These are phyloP conservation scores for Rhinoraja longicauda DNA, from an alignment of 2,797 vertebrate genomes.

Conservation along the genomic window DNA sequence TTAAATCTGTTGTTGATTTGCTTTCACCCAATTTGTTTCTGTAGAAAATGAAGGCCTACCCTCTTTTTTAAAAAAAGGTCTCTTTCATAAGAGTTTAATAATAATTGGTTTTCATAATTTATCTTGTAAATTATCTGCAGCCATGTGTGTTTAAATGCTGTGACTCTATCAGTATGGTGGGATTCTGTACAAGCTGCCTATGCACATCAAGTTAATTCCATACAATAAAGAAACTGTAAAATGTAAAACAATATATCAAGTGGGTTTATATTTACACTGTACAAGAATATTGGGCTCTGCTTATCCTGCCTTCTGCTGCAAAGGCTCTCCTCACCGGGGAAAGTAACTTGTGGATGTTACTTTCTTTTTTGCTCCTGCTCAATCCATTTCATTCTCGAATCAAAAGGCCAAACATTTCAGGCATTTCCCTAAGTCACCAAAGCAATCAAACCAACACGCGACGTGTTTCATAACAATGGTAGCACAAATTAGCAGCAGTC, in stretches of 20 bases:
- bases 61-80: no score
- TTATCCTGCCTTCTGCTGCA: not conserved
- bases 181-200: not conserved
- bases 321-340: not conserved
- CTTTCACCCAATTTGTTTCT: not conserved
- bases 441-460: not conserved
- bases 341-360: not conserved
- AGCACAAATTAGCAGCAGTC: not conserved
- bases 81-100: not conserved
- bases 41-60: not conserved
- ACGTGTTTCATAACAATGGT: not conserved
- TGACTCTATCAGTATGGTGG: not conserved
- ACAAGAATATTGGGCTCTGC: not conserved
- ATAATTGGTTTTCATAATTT: no score
- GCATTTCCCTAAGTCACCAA: not conserved
- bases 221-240: not conserved
- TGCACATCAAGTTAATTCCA: not conserved
- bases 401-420: not conserved
- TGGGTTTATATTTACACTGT: not conserved
- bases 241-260: not conserved
- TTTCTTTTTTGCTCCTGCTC: not conserved
- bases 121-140: not conserved
- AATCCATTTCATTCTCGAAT: not conserved
- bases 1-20: not conserved
- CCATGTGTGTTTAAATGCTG: not conserved